phyloP scores from a whole-genome alignment of 2,888 invertebrate species.

The Horisme vitalbata region DNA sequence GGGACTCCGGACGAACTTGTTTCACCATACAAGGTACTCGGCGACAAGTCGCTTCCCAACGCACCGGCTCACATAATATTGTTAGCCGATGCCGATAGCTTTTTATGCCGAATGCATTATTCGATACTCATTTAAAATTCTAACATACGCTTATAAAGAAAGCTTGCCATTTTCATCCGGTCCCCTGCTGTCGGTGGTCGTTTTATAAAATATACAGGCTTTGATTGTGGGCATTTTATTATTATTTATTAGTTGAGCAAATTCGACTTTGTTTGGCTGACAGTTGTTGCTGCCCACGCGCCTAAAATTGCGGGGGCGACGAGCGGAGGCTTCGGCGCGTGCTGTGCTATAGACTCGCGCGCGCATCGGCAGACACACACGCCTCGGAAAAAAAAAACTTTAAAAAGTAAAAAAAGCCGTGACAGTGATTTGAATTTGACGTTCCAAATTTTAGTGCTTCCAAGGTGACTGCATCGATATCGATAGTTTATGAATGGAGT shows the following conservation, averaged over 20 bases:
- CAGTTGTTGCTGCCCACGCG: constrained; percentile 69
- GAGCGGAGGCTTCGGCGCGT: constrained; percentile 72
- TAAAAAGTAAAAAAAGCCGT: constrained; percentile 39
- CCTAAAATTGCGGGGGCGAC: constrained; percentile 76
- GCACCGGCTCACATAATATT: constrained; percentile 80
- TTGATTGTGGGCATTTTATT: constrained; percentile 53
- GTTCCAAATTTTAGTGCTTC: constrained; percentile 47
- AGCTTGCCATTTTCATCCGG: constrained; percentile 76
- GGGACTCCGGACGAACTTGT: constrained; percentile 80
- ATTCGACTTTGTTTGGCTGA: constrained; percentile 71
- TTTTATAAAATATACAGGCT: constrained; percentile 35
- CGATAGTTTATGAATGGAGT: constrained; percentile 74
- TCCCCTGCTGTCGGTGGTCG: constrained; percentile 74
- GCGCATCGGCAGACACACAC: constrained; percentile 72
- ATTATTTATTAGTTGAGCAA: constrained; percentile 77
- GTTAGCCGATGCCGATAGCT: constrained; percentile 79
- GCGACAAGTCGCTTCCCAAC: constrained; percentile 76
- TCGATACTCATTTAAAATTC: constrained; percentile 83
- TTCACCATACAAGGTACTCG: constrained; percentile 78
- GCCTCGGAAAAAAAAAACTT: constrained; percentile 51
- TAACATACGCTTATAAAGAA: constrained; percentile 80
- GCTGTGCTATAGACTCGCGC: constrained; percentile 67
- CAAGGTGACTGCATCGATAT: constrained; percentile 46
- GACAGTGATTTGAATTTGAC: constrained; percentile 41
- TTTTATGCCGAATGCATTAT: constrained; percentile 82